These are phyloP conservation scores for Ennomos erosarius DNA, from an alignment of 2,888 invertebrate species.

Conservation along the genomic window DNA sequence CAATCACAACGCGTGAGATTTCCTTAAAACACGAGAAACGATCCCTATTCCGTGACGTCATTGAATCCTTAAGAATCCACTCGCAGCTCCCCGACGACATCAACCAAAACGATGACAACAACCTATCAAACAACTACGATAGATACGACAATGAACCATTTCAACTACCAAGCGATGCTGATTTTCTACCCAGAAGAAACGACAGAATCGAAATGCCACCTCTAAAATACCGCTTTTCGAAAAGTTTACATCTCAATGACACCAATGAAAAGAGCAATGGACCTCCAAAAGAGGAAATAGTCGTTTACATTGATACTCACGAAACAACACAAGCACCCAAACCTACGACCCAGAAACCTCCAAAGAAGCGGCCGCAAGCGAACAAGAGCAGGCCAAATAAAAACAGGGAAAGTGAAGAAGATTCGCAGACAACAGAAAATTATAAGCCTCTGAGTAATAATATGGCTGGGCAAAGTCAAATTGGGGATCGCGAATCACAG, in stretches of 20 bases:
- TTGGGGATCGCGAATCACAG: slow-evolving; percentile 77
- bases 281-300: slow-evolving; percentile 67
- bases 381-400: slow-evolving; percentile 50
- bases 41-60: slow-evolving; percentile 75
- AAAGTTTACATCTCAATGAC: slow-evolving; percentile 56
- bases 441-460: slow-evolving; percentile 62
- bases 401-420: slow-evolving; percentile 48
- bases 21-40: slow-evolving; percentile 58
- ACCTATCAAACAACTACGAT: slow-evolving; percentile 63
- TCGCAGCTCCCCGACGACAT: slow-evolving; percentile 67
- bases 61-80: slow-evolving; percentile 71
- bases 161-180: slow-evolving; percentile 63
- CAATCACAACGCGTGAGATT: slow-evolving; percentile 54
- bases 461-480: slow-evolving; percentile 78
- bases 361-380: slow-evolving; percentile 53
- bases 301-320: slow-evolving; percentile 64
- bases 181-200: slow-evolving; percentile 73
- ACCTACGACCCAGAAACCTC: slow-evolving; percentile 56
- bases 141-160: slow-evolving; percentile 62
- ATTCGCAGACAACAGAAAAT: slow-evolving; percentile 41
- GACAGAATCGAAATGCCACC: slow-evolving; percentile 77
- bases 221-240: slow-evolving; percentile 71
- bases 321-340: slow-evolving; percentile 44
- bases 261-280: slow-evolving; percentile 45
- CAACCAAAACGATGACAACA: slow-evolving; percentile 68